Evolutionary conservation across 2,113 vertebrate species (phyloP).

Genomic region (Thamnophis sirtalis): DNA sequence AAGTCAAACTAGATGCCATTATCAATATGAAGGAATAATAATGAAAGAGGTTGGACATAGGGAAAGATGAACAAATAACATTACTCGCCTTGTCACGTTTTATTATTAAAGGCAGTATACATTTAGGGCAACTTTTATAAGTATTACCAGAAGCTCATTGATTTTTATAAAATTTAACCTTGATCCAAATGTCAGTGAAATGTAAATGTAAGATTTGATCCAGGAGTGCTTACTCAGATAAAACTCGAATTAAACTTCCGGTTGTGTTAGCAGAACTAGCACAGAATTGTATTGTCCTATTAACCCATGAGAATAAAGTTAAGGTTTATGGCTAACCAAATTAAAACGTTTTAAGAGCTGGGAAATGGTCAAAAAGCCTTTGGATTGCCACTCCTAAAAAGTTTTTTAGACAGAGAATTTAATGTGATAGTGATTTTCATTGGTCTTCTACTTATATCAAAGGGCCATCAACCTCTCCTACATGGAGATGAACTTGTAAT

Average conservation of each 20-base stretch:
- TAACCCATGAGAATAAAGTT: not conserved
- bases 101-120: not conserved
- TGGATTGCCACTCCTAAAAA: not conserved
- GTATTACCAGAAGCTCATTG: not conserved
- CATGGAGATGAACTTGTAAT: not conserved
- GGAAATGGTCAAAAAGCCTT: not conserved
- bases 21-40: not conserved
- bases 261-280: not conserved
- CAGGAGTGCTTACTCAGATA: not conserved
- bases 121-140: not conserved
- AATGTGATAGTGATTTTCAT: not conserved
- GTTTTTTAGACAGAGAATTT: not conserved
- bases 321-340: not conserved
- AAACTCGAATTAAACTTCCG: not conserved
- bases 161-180: not conserved
- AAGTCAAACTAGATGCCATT: not conserved
- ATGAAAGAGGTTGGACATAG: not conserved
- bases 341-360: not conserved
- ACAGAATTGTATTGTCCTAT: not conserved
- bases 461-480: not conserved
- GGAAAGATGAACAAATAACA: not conserved
- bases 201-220: not conserved
- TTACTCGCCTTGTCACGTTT: not conserved
- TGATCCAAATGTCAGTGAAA: not conserved
- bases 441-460: not conserved